phyloP scores from a whole-genome alignment of 1,140 invertebrate genomes.

The Nylanderia fulva region DNA sequence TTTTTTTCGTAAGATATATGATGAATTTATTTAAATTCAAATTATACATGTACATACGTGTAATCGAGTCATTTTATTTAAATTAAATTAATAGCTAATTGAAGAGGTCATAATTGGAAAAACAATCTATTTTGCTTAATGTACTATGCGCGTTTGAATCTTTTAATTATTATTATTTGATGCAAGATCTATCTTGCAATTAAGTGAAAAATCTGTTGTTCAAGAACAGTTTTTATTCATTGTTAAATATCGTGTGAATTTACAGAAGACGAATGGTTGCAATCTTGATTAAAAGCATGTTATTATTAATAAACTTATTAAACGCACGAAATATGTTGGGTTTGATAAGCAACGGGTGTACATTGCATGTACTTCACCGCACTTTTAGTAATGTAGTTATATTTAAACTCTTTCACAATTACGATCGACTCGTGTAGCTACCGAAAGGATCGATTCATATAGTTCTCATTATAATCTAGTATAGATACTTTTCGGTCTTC shows the following conservation, averaged over 20 bases:
- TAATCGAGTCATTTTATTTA: background rate
- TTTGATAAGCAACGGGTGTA: conserved; percentile 42
- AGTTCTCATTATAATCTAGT: conserved; percentile 43
- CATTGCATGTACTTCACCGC: conserved; percentile 51
- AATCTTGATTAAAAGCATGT: conserved; percentile 33
- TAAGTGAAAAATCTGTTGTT: background rate
- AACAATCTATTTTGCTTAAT: background rate
- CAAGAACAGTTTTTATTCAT: background rate
- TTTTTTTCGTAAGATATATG: background rate
- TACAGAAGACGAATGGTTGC: background rate
- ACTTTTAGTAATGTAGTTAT: conserved; percentile 55
- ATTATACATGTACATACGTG: background rate
- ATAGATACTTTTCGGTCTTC: conserved; percentile 42
- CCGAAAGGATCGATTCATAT: conserved; percentile 14
- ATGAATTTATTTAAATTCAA: conserved; percentile 8
- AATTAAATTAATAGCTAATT: background rate
- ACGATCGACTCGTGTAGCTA: conserved; percentile 44
- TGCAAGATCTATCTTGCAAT: background rate
- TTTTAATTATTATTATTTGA: background rate
- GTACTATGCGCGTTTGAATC: background rate
- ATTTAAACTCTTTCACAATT: conserved; percentile 47
- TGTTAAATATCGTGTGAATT: background rate
- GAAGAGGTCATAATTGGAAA: background rate
- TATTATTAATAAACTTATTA: conserved; percentile 26
- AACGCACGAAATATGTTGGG: conserved; percentile 20